Percentiles rank a stretch among this genome's conserved stretches.
These are phyloP conservation scores for Caradrina kadenii DNA, from an alignment of 2,888 invertebrate species.

Conservation along the genomic window DNA sequence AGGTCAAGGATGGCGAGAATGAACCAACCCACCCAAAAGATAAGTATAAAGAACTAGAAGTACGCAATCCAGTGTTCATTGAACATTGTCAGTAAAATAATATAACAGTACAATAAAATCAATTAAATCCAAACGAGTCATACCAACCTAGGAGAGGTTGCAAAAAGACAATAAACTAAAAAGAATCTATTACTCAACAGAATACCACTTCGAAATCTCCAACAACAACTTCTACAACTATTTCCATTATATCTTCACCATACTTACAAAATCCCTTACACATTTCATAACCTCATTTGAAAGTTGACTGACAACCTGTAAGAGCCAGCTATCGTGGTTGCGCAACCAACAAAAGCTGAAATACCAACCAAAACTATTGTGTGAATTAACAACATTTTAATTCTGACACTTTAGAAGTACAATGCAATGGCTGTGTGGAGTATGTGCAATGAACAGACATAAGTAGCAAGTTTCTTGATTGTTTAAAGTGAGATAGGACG, in stretches of 20 bases:
- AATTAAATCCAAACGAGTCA: background rate
- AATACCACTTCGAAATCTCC: background rate
- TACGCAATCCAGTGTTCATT: background rate
- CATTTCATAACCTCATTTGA: conserved; percentile 49
- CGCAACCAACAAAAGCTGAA: conserved; percentile 49
- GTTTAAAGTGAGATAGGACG: background rate
- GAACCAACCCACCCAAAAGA: no score
- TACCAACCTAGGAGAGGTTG: background rate
- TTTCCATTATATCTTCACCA: conserved; percentile 6
- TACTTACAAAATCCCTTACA: conserved; percentile 36
- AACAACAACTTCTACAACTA: background rate
- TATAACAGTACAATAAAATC: background rate
- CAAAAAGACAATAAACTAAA: background rate
- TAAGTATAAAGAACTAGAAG: background rate
- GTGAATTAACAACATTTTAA: conserved; percentile 63
- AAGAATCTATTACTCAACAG: background rate
- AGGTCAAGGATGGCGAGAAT: no score
- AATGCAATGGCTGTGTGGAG: conserved; percentile 43
- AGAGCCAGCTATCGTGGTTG: conserved; percentile 42
- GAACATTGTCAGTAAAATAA: background rate
- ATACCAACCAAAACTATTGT: conserved; percentile 60
- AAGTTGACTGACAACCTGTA: conserved; percentile 62
- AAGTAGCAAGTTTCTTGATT: conserved; percentile 6
- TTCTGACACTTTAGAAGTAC: conserved; percentile 57
- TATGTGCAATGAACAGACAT: conserved; percentile 14